These are phyloP conservation scores for Dascyllus trimaculatus DNA, from an alignment of 2,113 vertebrate species.

Conservation along the genomic window DNA sequence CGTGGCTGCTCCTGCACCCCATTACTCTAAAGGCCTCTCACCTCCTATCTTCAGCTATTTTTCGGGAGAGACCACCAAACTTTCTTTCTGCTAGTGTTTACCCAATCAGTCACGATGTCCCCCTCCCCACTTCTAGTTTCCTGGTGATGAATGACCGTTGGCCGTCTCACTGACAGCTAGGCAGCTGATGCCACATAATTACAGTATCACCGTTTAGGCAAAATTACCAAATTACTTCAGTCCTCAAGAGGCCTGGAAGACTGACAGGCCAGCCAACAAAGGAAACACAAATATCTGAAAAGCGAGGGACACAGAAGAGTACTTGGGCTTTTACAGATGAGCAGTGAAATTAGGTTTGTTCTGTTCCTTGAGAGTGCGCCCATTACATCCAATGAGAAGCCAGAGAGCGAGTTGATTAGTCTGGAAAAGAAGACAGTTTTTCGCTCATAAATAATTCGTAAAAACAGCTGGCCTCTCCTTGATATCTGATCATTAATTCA, in stretches of 20 bases:
- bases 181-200: conserved; percentile 86
- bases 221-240: conserved; percentile 86
- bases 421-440: conserved; percentile 48
- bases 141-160: conserved; percentile 83
- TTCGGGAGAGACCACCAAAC: conserved; percentile 59
- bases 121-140: conserved; percentile 62
- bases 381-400: conserved; percentile 67
- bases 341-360: conserved; percentile 59
- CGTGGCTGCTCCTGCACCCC: conserved; percentile 64
- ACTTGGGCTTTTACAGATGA: conserved; percentile 39
- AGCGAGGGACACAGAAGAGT: conserved; percentile 46
- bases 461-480: conserved; percentile 70
- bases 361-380: conserved; percentile 36
- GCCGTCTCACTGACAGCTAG: conserved; percentile 80
- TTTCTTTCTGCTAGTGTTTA: conserved; percentile 78
- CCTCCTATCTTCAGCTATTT: conserved; percentile 71
- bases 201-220: conserved; percentile 83
- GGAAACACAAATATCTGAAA: conserved; percentile 82
- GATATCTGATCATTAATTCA: conserved; percentile 62
- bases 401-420: conserved; percentile 67
- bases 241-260: conserved; percentile 74
- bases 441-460: conserved; percentile 63
- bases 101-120: conserved; percentile 73
- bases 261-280: conserved; percentile 81
- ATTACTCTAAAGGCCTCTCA: conserved; percentile 75